These are phyloP conservation scores for Thripadectes ignobilis DNA, from an alignment of 2,797 vertebrate species.

Conservation along the genomic window DNA sequence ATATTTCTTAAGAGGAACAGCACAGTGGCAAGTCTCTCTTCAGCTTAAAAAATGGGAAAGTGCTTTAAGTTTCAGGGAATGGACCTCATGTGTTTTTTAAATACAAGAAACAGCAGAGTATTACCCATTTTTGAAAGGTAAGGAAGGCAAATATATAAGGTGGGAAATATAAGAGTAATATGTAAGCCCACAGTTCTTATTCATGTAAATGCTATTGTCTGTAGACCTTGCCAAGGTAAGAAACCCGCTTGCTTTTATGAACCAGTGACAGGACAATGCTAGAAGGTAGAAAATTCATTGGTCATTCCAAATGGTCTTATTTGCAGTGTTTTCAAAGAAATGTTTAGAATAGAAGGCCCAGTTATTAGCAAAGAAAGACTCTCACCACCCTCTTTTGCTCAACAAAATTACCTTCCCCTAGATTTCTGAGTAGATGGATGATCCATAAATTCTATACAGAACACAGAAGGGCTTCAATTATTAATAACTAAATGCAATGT, in stretches of 20 bases:
- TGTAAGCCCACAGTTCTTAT: not conserved
- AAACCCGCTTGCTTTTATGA: not conserved
- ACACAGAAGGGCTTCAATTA: conserved; percentile 75
- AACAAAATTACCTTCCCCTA: conserved; percentile 34
- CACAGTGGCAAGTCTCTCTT: not conserved
- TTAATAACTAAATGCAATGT: conserved; percentile 73
- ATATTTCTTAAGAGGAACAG: not conserved
- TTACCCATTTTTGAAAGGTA: not conserved
- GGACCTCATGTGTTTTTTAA: not conserved
- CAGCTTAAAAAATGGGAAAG: not conserved
- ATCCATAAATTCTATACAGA: conserved; percentile 74
- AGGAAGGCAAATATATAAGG: not conserved
- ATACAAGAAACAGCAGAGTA: not conserved
- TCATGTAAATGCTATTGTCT: not conserved
- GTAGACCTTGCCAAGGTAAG: not conserved
- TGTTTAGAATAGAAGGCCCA: not conserved
- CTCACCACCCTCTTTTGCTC: conserved; percentile 4
- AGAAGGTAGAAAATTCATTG: not conserved
- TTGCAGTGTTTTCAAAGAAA: conserved; percentile 7
- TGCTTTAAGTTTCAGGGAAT: not conserved
- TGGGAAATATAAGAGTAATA: not conserved
- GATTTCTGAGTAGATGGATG: conserved; percentile 52
- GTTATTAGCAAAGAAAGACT: conserved; percentile 2
- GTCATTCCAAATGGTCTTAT: not conserved
- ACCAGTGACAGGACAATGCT: not conserved